These are phyloP conservation scores for Lithosia quadra DNA, from an alignment of 2,888 invertebrate genomes.

Conservation along the genomic window DNA sequence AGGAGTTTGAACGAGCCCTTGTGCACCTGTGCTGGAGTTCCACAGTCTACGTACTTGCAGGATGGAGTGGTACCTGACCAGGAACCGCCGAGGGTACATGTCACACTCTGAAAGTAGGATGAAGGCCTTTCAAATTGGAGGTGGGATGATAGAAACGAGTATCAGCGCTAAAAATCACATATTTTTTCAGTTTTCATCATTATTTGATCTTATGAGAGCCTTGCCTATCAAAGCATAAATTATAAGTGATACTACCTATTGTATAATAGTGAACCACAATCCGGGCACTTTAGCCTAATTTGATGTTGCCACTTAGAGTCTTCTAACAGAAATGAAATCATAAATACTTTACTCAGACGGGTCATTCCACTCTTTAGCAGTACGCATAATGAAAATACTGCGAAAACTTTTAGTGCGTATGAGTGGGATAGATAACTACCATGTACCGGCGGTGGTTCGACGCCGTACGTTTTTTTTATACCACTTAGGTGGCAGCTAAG, in stretches of 20 bases:
- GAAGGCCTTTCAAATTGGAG: background rate
- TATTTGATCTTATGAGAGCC: too few species aligned
- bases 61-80: conserved; percentile 94
- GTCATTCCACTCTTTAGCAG: too few species aligned
- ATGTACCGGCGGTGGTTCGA: too few species aligned
- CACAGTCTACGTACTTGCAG: conserved; percentile 95
- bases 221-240: too few species aligned
- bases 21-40: conserved; percentile 92
- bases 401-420: too few species aligned
- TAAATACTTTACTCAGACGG: too few species aligned
- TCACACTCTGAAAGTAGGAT: conserved; percentile 87
- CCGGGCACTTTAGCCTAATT: background rate
- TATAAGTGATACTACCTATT: too few species aligned
- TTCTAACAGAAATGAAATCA: background rate
- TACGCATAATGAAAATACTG: too few species aligned
- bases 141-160: background rate
- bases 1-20: conserved; percentile 91
- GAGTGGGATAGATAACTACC: too few species aligned
- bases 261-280: background rate
- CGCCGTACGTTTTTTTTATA: too few species aligned
- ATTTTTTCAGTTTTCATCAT: background rate
- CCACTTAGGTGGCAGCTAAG: too few species aligned
- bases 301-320: background rate
- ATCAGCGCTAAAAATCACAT: background rate
- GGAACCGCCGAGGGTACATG: conserved; percentile 94